A percentile compares a stretch with the other conserved stretches of the same genome.
Conservation (phyloP, 1,140 invertebrate species). For the Caenorhabditis elegans region WBcel235 BX284606.5:12840501-12841000, state of each 20-base stretch:
- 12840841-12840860: background rate
- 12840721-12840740: background rate
- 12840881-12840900: background rate
- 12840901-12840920: background rate
- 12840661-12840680: conserved; percentile 6
- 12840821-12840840: background rate
- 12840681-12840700: conserved; percentile 13
- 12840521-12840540: too few species aligned
- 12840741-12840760: background rate
- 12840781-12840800: too few species aligned
- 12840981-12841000: background rate
- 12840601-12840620: conserved; percentile 10
- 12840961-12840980: background rate
- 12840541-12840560: background rate
- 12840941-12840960: background rate
- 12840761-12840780: background rate
- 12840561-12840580: background rate
- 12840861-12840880: background rate
- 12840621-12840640: background rate
- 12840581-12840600: conserved; percentile 23
- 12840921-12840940: background rate
- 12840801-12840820: background rate
- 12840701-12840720: background rate
- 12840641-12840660: background rate
- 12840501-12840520: too few species aligned